Conservation (phyloP, 2,888 invertebrate genomes). For the Abscondita cerata region DNA sequence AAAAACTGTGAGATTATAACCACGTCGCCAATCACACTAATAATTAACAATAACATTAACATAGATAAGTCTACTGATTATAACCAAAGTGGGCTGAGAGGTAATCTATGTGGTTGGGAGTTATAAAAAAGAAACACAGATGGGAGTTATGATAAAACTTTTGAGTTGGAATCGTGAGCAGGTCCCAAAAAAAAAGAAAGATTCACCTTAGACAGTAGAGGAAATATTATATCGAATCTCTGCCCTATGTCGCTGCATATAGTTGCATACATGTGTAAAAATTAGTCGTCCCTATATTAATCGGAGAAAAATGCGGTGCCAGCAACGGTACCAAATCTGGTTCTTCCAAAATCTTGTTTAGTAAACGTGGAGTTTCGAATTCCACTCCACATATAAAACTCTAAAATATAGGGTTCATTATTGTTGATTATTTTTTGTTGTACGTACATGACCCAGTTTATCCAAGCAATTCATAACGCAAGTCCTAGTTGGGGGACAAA, state of each 20-base stretch:
- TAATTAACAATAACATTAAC: too few relatives aligned
- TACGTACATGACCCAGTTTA: conserved; percentile 68
- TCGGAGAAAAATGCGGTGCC: conserved; percentile 76
- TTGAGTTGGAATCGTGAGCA: too few relatives aligned
- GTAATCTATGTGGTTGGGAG: too few relatives aligned
- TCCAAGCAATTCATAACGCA: conserved; percentile 71
- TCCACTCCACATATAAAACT: conserved; percentile 68
- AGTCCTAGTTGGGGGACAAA: conserved; percentile 75
- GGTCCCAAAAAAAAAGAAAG: too few relatives aligned
- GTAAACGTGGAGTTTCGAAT: conserved; percentile 65
- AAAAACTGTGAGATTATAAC: too few relatives aligned
- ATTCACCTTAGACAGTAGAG: conserved; percentile 79
- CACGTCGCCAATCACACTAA: too few relatives aligned
- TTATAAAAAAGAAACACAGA: too few relatives aligned
- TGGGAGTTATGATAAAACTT: too few relatives aligned
- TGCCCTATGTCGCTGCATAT: conserved; percentile 59
- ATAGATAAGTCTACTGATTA: too few relatives aligned
- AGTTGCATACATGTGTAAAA: conserved; percentile 73
- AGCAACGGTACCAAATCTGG: conserved; percentile 69
- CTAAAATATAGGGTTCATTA: too few relatives aligned
- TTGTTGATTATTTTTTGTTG: not conserved
- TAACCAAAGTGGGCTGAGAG: too few relatives aligned
- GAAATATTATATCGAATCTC: conserved; percentile 71
- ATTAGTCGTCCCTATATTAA: conserved; percentile 66
- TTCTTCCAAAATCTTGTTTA: conserved; percentile 69